A percentile compares a stretch with the other conserved stretches of the same genome.
These are phyloP conservation scores for Vulpes ferrilata DNA, from an alignment of 2,113 vertebrate genomes.

Conservation along the genomic window DNA sequence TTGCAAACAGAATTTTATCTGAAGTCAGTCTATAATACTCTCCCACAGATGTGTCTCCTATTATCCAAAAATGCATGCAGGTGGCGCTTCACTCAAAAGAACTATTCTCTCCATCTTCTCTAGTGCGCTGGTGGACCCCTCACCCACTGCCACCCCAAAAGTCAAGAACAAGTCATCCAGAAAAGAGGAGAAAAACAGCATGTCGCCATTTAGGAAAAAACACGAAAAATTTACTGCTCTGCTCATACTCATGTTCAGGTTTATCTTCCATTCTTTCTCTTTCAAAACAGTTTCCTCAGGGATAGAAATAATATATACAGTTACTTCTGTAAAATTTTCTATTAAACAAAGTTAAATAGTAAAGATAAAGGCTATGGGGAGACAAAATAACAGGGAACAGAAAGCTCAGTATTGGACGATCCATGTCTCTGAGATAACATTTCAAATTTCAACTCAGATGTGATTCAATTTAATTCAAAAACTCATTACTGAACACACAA, in stretches of 20 bases:
- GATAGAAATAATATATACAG: not conserved
- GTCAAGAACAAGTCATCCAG: not conserved
- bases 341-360: constrained; percentile 1
- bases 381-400: not conserved
- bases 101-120: not conserved
- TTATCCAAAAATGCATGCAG: not conserved
- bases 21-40: constrained; percentile 28
- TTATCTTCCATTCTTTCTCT: not conserved
- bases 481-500: not conserved
- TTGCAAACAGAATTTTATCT: constrained; percentile 78
- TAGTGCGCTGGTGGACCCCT: not conserved
- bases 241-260: not conserved
- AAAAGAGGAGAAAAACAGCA: not conserved
- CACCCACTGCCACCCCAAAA: not conserved
- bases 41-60: not conserved
- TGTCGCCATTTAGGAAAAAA: not conserved
- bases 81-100: not conserved
- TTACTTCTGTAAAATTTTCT: not conserved
- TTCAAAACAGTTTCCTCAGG: constrained; percentile 4
- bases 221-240: not conserved
- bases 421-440: not conserved
- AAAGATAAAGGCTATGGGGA: not conserved
- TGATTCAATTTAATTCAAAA: constrained; percentile 17
- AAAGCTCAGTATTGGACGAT: not conserved
- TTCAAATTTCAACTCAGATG: constrained; percentile 20